These are phyloP conservation scores for Conger conger DNA, from an alignment of 2,113 vertebrate species.

Conservation along the genomic window DNA sequence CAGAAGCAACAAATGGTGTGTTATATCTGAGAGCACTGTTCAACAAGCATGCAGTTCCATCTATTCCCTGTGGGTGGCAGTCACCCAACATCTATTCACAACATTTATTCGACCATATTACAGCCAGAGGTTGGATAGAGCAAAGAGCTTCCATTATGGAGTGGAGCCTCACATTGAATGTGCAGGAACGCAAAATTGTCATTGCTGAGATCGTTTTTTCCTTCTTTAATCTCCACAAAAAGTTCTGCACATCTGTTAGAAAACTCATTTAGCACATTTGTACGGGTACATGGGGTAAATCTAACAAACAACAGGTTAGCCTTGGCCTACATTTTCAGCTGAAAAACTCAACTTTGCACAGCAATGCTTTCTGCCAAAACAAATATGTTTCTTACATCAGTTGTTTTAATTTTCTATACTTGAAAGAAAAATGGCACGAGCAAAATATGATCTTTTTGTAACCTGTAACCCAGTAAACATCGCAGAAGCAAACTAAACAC, in stretches of 20 bases:
- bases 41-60: slow-evolving; percentile 1
- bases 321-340: neutral
- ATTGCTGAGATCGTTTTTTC: neutral
- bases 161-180: neutral
- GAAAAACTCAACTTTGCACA: neutral
- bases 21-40: neutral
- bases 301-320: no score
- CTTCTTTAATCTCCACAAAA: neutral
- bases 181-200: neutral
- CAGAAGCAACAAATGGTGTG: neutral
- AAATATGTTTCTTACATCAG: neutral
- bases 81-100: slow-evolving; percentile 21
- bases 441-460: no score
- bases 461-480: no score
- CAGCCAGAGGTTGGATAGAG: neutral
- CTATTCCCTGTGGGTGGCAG: slow-evolving; percentile 56
- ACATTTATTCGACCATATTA: neutral
- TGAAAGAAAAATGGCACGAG: no score
- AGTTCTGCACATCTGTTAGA: neutral
- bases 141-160: neutral
- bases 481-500: no score
- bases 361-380: neutral
- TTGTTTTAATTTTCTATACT: no score
- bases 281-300: no score
- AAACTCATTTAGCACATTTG: neutral